Percentiles rank a stretch among this genome's conserved stretches.
These are phyloP conservation scores for Thunnus maccoyii DNA, from an alignment of 2,113 vertebrate species.

Conservation along the genomic window DNA sequence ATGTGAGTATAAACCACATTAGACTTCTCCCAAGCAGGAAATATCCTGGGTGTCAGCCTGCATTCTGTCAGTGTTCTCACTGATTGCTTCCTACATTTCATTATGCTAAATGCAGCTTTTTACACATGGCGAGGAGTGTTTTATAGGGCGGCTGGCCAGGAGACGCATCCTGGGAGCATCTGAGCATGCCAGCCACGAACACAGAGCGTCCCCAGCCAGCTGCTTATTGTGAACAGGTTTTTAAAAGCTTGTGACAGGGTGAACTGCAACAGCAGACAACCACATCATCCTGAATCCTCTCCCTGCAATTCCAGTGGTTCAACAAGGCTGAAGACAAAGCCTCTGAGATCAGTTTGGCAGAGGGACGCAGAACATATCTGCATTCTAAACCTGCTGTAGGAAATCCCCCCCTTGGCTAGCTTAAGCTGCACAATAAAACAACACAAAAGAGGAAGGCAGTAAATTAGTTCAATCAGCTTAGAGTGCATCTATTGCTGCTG, in stretches of 20 bases:
- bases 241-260: slow-evolving; percentile 75
- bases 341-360: slow-evolving; percentile 62
- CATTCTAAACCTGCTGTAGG: slow-evolving; percentile 54
- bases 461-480: slow-evolving; percentile 65
- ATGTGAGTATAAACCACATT: slow-evolving; percentile 80
- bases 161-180: slow-evolving; percentile 58
- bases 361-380: slow-evolving; percentile 47
- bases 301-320: slow-evolving; percentile 51
- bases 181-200: slow-evolving; percentile 56
- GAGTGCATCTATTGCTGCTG: slow-evolving; percentile 39
- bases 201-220: slow-evolving; percentile 57
- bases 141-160: slow-evolving; percentile 49
- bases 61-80: slow-evolving; percentile 71
- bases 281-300: slow-evolving; percentile 62
- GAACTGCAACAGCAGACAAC: slow-evolving; percentile 59
- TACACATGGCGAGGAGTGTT: slow-evolving; percentile 46
- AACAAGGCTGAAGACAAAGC: slow-evolving; percentile 65
- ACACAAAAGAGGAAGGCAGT: slow-evolving; percentile 48
- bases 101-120: slow-evolving; percentile 81
- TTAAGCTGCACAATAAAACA: slow-evolving; percentile 52
- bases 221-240: slow-evolving; percentile 69
- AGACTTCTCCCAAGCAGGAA: slow-evolving; percentile 73
- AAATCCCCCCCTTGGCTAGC: slow-evolving; percentile 47
- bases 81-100: slow-evolving; percentile 85
- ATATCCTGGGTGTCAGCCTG: slow-evolving; percentile 78